phyloP scores from a whole-genome alignment of 2,113 vertebrate genomes.

The Onychostoma macrolepis region DNA sequence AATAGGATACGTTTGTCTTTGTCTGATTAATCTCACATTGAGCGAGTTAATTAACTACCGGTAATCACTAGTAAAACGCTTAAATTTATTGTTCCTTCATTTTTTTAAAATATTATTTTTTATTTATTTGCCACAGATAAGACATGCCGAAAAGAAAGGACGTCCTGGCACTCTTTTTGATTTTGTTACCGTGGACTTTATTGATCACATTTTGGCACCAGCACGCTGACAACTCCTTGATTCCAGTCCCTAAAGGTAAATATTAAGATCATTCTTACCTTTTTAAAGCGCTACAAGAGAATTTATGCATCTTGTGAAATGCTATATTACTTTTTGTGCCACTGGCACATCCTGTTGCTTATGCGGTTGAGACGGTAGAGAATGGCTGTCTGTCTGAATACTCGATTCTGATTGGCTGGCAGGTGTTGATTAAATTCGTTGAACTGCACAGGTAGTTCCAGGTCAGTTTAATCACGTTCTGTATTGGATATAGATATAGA shows the following conservation, averaged over 20 bases:
- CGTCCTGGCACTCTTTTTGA: conserved; percentile 90
- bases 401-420: too few relatives aligned
- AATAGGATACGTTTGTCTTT: background rate
- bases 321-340: background rate
- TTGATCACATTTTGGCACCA: conserved; percentile 95
- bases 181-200: conserved; percentile 93
- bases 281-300: background rate
- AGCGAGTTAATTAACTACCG: background rate
- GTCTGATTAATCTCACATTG: background rate
- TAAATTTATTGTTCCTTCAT: background rate
- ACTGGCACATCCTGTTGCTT: too few relatives aligned
- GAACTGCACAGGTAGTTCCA: too few relatives aligned
- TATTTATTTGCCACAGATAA: conserved; percentile 75
- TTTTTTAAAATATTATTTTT: background rate
- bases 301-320: background rate
- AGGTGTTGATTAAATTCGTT: too few relatives aligned
- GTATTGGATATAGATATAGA: too few relatives aligned
- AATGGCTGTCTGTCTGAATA: too few relatives aligned
- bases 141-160: conserved; percentile 96
- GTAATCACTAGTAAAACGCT: background rate
- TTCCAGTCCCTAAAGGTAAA: conserved; percentile 84
- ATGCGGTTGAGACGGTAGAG: too few relatives aligned
- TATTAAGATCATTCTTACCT: background rate
- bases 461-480: too few relatives aligned
- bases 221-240: conserved; percentile 82